phyloP scores from a whole-genome alignment of 2,888 invertebrate genomes.

The Andricus curvator region DNA sequence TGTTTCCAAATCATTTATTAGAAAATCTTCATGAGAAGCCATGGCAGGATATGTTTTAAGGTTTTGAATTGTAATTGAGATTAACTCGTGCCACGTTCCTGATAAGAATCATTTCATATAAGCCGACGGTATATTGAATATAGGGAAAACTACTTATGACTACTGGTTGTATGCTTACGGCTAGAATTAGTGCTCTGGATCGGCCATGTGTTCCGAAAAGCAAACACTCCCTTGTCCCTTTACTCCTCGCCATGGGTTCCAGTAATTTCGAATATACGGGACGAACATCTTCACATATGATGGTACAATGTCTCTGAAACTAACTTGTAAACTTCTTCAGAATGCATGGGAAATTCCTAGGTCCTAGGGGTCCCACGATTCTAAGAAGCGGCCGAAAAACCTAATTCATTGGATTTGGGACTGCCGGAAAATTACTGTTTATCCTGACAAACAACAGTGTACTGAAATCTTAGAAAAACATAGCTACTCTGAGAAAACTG shows the following conservation, averaged over 20 bases:
- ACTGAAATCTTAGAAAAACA: neutral
- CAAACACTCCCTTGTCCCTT: constrained; percentile 37
- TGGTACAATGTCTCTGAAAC: constrained; percentile 10
- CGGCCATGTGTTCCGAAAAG: constrained; percentile 43
- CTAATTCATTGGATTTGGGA: neutral
- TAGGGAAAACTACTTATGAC: neutral
- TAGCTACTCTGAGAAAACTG: neutral
- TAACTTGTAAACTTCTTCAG: neutral
- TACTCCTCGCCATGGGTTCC: neutral
- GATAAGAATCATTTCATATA: constrained; percentile 13
- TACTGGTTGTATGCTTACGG: constrained; percentile 13
- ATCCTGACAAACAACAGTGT: neutral
- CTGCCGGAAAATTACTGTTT: constrained; percentile 13
- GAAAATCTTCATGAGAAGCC: neutral
- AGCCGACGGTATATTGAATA: constrained; percentile 7
- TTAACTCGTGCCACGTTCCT: constrained; percentile 21
- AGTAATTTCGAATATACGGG: neutral
- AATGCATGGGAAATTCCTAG: constrained; percentile 19
- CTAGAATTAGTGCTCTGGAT: constrained; percentile 34
- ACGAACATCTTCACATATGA: neutral
- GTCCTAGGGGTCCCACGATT: constrained; percentile 8
- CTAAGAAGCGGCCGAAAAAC: constrained; percentile 3
- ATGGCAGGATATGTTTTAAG: neutral
- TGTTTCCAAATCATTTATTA: neutral
- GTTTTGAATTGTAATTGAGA: constrained; percentile 3